phyloP scores from a whole-genome alignment of 2,113 vertebrate species.

The Paraplagusia blochii region DNA sequence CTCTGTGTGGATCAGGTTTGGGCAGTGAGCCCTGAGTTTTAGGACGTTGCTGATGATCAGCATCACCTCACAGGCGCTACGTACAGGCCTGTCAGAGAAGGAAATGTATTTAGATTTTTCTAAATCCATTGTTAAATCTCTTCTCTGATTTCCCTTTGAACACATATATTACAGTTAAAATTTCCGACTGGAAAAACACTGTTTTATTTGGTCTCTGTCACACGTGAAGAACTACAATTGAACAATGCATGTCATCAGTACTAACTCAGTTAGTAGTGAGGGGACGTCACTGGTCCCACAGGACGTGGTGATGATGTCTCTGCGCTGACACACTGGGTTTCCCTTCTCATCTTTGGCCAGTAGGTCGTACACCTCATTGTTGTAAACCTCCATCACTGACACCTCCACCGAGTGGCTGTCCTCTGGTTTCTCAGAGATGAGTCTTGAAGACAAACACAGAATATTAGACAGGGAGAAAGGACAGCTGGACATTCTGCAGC shows the following conservation, averaged over 20 bases:
- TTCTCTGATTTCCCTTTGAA: too few relatives aligned
- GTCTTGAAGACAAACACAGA: constrained; percentile 53
- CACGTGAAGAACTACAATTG: too few relatives aligned
- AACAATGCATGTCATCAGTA: constrained; percentile 14
- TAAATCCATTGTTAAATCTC: too few relatives aligned
- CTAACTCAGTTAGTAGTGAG: constrained; percentile 75
- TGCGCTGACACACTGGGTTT: constrained; percentile 47
- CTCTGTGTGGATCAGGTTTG: constrained; percentile 79
- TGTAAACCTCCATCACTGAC: constrained; percentile 84
- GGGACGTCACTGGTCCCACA: constrained; percentile 73
- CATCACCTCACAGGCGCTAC: constrained; percentile 72
- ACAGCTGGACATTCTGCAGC: not conserved
- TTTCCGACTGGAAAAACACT: too few relatives aligned
- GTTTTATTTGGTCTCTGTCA: too few relatives aligned
- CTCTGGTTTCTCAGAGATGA: constrained; percentile 79
- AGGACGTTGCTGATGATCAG: constrained; percentile 68
- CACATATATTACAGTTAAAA: too few relatives aligned
- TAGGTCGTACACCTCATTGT: constrained; percentile 85
- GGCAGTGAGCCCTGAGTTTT: constrained; percentile 71
- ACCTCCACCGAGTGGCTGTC: constrained; percentile 76
- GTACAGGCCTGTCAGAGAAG: constrained; percentile 66
- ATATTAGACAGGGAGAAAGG: not conserved
- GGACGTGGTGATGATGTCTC: constrained; percentile 74
- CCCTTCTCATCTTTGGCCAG: constrained; percentile 75
- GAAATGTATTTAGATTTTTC: not conserved